Conservation (phyloP, 2,888 invertebrate species). For the Branchipolynoe longqiensis region DNA sequence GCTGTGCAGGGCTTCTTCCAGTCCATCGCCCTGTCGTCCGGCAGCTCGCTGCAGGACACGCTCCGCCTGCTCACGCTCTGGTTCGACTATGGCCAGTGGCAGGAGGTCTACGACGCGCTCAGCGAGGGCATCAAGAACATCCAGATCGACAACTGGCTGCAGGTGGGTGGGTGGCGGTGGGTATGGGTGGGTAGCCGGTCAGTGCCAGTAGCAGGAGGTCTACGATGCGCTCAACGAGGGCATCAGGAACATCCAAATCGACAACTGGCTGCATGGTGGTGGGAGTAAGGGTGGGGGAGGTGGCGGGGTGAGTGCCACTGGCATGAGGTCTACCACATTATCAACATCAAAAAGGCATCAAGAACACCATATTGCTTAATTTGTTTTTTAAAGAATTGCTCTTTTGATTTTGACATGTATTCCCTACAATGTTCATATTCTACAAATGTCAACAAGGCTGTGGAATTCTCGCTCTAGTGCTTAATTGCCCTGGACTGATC, state of each 20-base stretch:
- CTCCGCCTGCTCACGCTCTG: slow-evolving; percentile 94
- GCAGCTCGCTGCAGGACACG: slow-evolving; percentile 96
- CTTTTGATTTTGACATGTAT: too few relatives aligned
- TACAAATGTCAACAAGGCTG: too few relatives aligned
- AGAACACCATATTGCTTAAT: too few relatives aligned
- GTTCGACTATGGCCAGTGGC: slow-evolving; percentile 98
- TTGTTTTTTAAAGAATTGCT: too few relatives aligned
- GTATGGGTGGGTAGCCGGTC: slow-evolving; percentile 89
- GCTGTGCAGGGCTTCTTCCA: slow-evolving; percentile 98
- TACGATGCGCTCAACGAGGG: slow-evolving; percentile 96
- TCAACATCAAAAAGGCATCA: slow-evolving; percentile 95
- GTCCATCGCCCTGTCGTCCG: slow-evolving; percentile 93
- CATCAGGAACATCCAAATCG: slow-evolving; percentile 95
- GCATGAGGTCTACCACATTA: slow-evolving; percentile 95
- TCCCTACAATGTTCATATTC: too few relatives aligned
- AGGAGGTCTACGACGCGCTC: slow-evolving; percentile 95
- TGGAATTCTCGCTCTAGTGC: too few relatives aligned
- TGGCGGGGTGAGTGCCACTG: slow-evolving; percentile 97
- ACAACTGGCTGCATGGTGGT: slow-evolving; percentile 96
- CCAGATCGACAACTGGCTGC: slow-evolving; percentile 98
- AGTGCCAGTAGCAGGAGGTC: slow-evolving; percentile 95
- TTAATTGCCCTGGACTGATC: too few relatives aligned
- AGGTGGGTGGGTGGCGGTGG: slow-evolving; percentile 83
- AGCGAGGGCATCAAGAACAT: slow-evolving; percentile 95
- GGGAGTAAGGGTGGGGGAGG: neutral